Evolutionary conservation across 2,888 invertebrate species (phyloP), one percentile per base, ranked within the genome.

Genomic region (Lochmaea crataegi): DNA sequence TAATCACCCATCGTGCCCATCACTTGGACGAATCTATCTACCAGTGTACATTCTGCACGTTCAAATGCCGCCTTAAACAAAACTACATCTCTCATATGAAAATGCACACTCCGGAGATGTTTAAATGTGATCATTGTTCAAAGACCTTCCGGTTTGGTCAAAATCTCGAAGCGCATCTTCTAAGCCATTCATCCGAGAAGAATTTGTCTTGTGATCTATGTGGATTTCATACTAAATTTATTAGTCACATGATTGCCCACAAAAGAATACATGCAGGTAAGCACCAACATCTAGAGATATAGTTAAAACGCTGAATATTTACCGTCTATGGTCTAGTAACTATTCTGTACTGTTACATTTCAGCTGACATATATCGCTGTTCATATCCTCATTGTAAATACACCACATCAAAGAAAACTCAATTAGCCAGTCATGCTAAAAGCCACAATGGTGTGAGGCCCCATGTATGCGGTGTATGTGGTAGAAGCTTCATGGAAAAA

Each of bases 201-300:
- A 89, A 89, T n/a, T 89, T 90, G 77, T 86, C 89, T 1, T 93
- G 92, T 82, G 91, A 92, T 75, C 87, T 88, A n/a, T 93, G 92
- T 85, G 91, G 91, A 10, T 93, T 92, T 83, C 88, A 90, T 74
- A 92, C 92, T 51, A 92, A 92, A 82, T 91, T 90, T 82, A 88
- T 91, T 76, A 91, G 91, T 78, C 91, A 92, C 82, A 88, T 92
- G 82, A 89, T 91, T 61, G 88, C 90, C 14, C 92, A 92, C 83
- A 90, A 90, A 79, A 86, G 92, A 69, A 90, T 91, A 72, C 92
- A 92, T 84, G 88, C 90, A 78, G 90, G 90, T 86, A 81, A 80
- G 68, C 74, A 18, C 11, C 1, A 22, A 56, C 6, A 5, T 32
- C 32, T 5, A 32, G 9, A 38, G 32, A 38, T 38, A 38, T 7